These are phyloP conservation scores for Pseudeuparius sepicola DNA, from an alignment of 2,888 invertebrate species.

Conservation along the genomic window DNA sequence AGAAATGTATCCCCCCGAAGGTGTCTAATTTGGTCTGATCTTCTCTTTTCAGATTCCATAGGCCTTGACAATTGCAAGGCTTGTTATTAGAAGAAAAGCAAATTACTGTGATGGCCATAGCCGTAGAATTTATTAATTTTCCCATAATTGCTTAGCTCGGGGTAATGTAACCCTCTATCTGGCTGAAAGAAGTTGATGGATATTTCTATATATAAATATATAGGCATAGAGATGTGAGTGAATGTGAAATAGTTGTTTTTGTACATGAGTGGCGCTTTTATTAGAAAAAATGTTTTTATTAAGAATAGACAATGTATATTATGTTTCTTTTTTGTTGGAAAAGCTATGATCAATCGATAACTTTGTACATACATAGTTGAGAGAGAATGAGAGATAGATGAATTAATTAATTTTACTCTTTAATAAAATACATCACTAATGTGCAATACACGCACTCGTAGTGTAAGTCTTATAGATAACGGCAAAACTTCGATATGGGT, in stretches of 20 bases:
- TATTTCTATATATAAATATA: no score
- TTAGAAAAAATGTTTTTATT: conserved; percentile 30
- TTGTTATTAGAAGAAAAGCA: conserved; percentile 41
- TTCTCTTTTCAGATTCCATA: conserved; percentile 54
- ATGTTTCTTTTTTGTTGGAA: no score
- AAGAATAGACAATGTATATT: no score
- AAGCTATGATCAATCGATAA: no score
- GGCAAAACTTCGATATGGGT: no score
- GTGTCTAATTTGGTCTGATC: conserved; percentile 12
- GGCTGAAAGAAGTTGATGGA: conserved; percentile 8
- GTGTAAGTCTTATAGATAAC: no score
- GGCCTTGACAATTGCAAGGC: conserved; percentile 66
- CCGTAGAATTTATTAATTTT: conserved; percentile 36
- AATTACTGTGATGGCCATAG: conserved; percentile 42
- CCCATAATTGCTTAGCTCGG: conserved; percentile 34
- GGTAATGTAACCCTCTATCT: no score
- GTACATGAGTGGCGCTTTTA: conserved; percentile 40
- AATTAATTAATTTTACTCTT: no score
- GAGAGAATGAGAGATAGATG: no score
- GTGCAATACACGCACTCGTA: no score
- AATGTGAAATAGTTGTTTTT: conserved; percentile 31
- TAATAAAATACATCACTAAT: conserved; percentile 12
- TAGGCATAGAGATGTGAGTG: conserved; percentile 20
- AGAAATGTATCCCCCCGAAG: no score
- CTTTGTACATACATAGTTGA: no score